Conservation (phyloP, 2,113 vertebrate species). For the Athene noctua region DNA sequence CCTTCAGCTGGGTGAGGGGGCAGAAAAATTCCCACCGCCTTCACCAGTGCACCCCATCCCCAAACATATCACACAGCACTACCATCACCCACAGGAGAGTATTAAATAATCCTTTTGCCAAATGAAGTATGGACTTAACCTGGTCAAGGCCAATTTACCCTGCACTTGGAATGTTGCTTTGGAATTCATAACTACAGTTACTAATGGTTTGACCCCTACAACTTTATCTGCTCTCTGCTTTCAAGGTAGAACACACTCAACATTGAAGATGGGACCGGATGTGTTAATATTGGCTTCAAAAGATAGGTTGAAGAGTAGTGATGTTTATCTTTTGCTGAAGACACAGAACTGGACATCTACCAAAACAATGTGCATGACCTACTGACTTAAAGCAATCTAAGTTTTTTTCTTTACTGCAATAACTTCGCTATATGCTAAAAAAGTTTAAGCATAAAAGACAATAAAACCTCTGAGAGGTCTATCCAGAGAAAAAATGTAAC, state of each 20-base stretch:
- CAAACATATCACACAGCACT: not conserved
- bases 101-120: not conserved
- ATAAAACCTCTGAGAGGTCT: not conserved
- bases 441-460: not conserved
- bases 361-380: accelerated
- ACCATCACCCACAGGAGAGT: not conserved
- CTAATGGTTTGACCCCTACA: not conserved
- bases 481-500: not conserved
- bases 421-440: not conserved
- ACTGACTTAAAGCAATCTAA: not conserved
- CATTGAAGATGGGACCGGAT: not conserved
- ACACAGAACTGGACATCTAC: not conserved
- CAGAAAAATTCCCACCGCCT: not conserved
- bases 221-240: not conserved
- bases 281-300: not conserved
- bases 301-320: not conserved
- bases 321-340: not conserved
- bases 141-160: accelerated
- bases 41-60: not conserved
- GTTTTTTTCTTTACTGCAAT: not conserved
- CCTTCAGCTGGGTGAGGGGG: not conserved
- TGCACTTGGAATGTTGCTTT: not conserved
- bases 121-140: not conserved
- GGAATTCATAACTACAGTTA: not conserved
- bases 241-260: not conserved